Conservation (phyloP, 1,140 invertebrate species). For the Apis laboriosa region DNA sequence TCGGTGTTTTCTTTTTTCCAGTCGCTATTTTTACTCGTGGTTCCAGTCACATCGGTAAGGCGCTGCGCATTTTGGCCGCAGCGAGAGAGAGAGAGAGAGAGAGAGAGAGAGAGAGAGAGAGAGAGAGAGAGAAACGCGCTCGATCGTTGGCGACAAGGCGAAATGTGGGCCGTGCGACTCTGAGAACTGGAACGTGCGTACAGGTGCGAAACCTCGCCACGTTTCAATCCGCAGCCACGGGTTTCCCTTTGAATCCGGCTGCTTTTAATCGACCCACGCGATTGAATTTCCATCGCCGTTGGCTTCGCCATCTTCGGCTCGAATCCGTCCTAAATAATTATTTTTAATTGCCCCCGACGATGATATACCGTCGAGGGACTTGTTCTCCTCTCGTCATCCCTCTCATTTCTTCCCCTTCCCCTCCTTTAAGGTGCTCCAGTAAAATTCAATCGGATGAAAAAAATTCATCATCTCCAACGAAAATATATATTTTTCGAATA, state of each 20-base stretch:
- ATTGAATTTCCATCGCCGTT: conserved; percentile 10
- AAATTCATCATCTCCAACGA: no score
- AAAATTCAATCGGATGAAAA: background rate
- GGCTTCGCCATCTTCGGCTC: conserved; percentile 38
- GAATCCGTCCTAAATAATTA: conserved; percentile 33
- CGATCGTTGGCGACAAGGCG: conserved; percentile 22
- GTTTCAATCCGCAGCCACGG: conserved; percentile 35
- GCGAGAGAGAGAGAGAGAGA: background rate
- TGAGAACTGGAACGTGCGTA: conserved; percentile 68
- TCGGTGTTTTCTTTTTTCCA: no score
- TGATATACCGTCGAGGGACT: background rate
- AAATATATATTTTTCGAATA: no score
- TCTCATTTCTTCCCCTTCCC: background rate
- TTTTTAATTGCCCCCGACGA: conserved; percentile 42
- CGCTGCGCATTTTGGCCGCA: no score
- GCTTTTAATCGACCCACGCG: conserved; percentile 33
- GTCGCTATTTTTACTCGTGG: no score
- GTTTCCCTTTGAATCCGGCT: conserved; percentile 47
- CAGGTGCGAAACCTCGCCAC: conserved; percentile 63
- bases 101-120: background rate
- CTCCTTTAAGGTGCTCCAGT: background rate
- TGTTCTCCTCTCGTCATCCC: background rate
- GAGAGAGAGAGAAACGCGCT: conserved; percentile 18
- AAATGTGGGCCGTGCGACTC: conserved; percentile 64
- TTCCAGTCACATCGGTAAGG: no score